Conservation (phyloP, 2,797 vertebrate species). For the Lepus townsendii region DNA sequence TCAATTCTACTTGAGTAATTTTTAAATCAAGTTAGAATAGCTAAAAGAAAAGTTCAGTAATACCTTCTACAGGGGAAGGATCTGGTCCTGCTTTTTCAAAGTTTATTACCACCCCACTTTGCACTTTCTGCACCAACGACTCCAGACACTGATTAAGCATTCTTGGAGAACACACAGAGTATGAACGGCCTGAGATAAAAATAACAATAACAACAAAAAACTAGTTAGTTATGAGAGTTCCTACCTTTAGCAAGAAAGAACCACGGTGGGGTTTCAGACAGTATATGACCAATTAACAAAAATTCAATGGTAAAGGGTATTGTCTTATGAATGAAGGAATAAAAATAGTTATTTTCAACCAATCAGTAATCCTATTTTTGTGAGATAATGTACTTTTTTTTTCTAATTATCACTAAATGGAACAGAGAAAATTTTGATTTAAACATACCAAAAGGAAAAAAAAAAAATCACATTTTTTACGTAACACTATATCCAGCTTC, state of each 20-base stretch:
- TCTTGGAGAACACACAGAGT: slow-evolving; percentile 96
- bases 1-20: slow-evolving; percentile 39
- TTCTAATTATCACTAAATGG: not conserved
- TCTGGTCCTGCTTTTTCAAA: slow-evolving; percentile 98
- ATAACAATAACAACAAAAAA: slow-evolving; percentile 32
- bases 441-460: slow-evolving; percentile 7
- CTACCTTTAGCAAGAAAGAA: slow-evolving; percentile 58
- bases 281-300: slow-evolving; percentile 12
- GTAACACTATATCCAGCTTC: not conserved
- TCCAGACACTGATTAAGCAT: slow-evolving; percentile 99
- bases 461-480: slow-evolving; percentile 7
- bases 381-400: slow-evolving; percentile 23
- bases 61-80: slow-evolving; percentile 95
- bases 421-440: slow-evolving; percentile 54
- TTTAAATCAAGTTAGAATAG: slow-evolving; percentile 39
- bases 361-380: slow-evolving; percentile 64
- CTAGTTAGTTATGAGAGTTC: slow-evolving; percentile 58
- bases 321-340: slow-evolving; percentile 62
- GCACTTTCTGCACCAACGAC: slow-evolving; percentile 98
- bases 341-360: slow-evolving; percentile 71
- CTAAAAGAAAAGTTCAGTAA: slow-evolving; percentile 50
- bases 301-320: slow-evolving; percentile 54
- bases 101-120: slow-evolving; percentile 98
- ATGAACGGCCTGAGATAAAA: slow-evolving; percentile 94
- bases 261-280: slow-evolving; percentile 39